Evolutionary conservation across 1,140 invertebrate species (phyloP), one percentile per base, ranked within the genome.

Genomic region (Thaumatotibia leucotreta): DNA sequence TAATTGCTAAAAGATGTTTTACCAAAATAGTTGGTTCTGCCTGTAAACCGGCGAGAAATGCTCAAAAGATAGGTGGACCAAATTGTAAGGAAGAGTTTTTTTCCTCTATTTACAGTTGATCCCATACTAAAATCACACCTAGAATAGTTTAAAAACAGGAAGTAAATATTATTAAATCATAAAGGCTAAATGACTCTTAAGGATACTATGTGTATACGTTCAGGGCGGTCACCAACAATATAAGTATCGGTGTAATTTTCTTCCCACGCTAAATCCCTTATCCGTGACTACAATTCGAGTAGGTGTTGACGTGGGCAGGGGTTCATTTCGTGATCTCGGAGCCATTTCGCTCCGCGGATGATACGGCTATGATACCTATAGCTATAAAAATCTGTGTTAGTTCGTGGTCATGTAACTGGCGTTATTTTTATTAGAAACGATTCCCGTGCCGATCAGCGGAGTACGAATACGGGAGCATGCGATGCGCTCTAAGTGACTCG

Each of bases 401-500:
- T 29, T n/a, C n/a, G 6, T 29, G 2, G 27, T 4, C 6, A 29
- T 29, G 6, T 45, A 45, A 45, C 39, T 45, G 39, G 39, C 8
- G 4, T 2, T 14, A 45, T 45, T 45, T n/a, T 4, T 58, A 27
- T n/a, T 24, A 96, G 94, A 95, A 96, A 83, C 95, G 97, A 23
- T 98, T 98, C 87, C 95, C 95, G 9, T 98, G 97, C 80, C 94
- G 97, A 4, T 98, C 97, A 1, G 96, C 96, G 9, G 97, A 98
- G 88, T 98, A 98, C 88, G 97, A 98, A 83, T 98, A 98, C 91
- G 95, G 96, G 31, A 97, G 96, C 27, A 94, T 98, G 70, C 95
- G 98, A 75, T 98, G 97, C 79, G 95, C 97, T 65, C 92, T 98
- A 11, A 97, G 96, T 79, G 97, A 98, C 79, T 95, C 96, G 4